These are phyloP conservation scores for Dusona sp. DNA, from an alignment of 2,888 invertebrate genomes.

Conservation along the genomic window DNA sequence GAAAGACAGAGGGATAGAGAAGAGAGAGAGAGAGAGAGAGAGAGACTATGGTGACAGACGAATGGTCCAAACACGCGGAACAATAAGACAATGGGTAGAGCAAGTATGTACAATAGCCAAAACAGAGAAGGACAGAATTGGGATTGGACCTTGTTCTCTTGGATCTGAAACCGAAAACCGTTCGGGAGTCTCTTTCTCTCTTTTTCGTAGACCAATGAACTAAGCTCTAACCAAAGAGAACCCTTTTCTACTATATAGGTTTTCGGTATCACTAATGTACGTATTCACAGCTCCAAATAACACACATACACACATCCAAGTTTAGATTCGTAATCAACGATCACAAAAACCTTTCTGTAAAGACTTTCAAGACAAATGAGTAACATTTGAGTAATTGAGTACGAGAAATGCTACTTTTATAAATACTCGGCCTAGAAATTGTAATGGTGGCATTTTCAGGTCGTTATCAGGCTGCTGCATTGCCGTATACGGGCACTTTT, in stretches of 20 bases:
- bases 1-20: slow-evolving; percentile 3
- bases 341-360: not conserved
- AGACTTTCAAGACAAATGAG: not conserved
- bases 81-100: slow-evolving; percentile 81
- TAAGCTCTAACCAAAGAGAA: not conserved
- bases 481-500: too few relatives aligned
- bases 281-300: not conserved
- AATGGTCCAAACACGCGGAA: slow-evolving; percentile 73
- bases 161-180: slow-evolving; percentile 59
- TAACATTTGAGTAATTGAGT: not conserved
- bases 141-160: slow-evolving; percentile 70
- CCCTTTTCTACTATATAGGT: not conserved
- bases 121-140: slow-evolving; percentile 44
- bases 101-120: slow-evolving; percentile 78
- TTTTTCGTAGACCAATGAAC: not conserved
- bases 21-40: slow-evolving; percentile 22
- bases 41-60: slow-evolving; percentile 59
- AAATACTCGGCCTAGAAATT: too few relatives aligned
- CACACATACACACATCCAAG: too few relatives aligned
- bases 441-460: too few relatives aligned
- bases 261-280: not conserved
- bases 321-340: not conserved
- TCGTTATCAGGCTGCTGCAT: too few relatives aligned
- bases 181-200: slow-evolving; percentile 6
- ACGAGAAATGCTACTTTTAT: too few relatives aligned